Conservation (phyloP, 1,140 invertebrate species). For the Lamellibrachia luymesi region DNA sequence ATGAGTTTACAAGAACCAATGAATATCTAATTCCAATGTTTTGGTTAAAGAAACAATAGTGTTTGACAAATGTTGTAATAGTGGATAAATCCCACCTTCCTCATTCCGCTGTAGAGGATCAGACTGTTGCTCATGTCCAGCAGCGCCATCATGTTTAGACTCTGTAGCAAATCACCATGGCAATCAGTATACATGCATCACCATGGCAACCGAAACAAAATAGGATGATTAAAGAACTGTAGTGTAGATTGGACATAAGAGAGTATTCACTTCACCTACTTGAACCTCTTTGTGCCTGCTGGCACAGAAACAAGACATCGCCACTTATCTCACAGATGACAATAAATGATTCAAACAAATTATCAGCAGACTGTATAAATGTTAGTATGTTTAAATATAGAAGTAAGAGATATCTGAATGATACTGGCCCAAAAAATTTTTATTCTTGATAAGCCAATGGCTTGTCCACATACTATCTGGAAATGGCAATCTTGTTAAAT, state of each 20-base stretch:
- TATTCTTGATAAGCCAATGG: no score
- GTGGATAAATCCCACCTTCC: constrained; percentile 40
- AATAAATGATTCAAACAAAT: not conserved
- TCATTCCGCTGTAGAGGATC: constrained; percentile 80
- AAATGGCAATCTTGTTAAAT: no score
- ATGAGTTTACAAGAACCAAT: no score
- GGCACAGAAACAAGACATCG: no score
- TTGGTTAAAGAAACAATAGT: not conserved
- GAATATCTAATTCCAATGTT: no score
- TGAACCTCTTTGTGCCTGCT: no score
- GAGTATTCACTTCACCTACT: not conserved
- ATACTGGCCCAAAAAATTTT: no score
- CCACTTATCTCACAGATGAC: not conserved
- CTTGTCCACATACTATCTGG: no score
- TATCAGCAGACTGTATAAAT: not conserved
- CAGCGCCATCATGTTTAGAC: constrained; percentile 77
- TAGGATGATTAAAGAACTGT: not conserved
- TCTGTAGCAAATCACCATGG: constrained; percentile 49
- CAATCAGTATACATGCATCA: not conserved
- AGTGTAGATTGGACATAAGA: not conserved
- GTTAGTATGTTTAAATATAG: not conserved
- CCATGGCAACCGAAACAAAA: not conserved
- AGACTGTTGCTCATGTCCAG: constrained; percentile 76
- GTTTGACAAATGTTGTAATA: not conserved
- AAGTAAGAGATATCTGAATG: no score